A percentile compares a stretch with the other conserved stretches of the same genome.
Conservation (phyloP, 2,888 invertebrate species). For the Conomelus anceps region DNA sequence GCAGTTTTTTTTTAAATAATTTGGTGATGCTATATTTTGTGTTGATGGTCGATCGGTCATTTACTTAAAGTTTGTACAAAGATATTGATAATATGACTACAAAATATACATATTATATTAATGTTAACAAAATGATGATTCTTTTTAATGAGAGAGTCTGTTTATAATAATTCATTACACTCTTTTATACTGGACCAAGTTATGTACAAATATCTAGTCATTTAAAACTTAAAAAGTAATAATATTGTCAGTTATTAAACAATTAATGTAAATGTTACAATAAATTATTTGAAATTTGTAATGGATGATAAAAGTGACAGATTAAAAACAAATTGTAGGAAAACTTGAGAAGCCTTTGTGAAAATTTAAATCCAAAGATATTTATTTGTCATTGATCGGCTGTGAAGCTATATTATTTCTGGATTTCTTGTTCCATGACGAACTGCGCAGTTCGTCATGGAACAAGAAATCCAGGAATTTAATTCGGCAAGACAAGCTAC, state of each 20-base stretch:
- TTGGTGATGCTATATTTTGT: not conserved
- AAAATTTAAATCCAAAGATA: not conserved
- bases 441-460: no score
- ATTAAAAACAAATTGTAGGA: not conserved
- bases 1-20: not conserved
- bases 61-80: not conserved
- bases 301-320: not conserved
- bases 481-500: no score
- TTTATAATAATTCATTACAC: conserved; percentile 8
- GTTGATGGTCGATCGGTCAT: not conserved
- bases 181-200: conserved; percentile 18
- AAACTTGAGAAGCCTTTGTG: not conserved
- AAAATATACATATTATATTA: not conserved
- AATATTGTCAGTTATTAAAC: not conserved
- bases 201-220: conserved; percentile 22
- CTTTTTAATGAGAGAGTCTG: conserved; percentile 3
- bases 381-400: not conserved
- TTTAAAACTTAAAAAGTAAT: not conserved
- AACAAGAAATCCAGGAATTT: no score
- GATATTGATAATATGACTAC: not conserved
- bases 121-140: not conserved
- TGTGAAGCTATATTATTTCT: not conserved
- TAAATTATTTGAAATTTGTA: not conserved
- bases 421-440: no score
- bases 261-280: not conserved